These are phyloP conservation scores for Trissonchulus sp. DNA, from an alignment of 2,888 invertebrate species.

Conservation along the genomic window DNA sequence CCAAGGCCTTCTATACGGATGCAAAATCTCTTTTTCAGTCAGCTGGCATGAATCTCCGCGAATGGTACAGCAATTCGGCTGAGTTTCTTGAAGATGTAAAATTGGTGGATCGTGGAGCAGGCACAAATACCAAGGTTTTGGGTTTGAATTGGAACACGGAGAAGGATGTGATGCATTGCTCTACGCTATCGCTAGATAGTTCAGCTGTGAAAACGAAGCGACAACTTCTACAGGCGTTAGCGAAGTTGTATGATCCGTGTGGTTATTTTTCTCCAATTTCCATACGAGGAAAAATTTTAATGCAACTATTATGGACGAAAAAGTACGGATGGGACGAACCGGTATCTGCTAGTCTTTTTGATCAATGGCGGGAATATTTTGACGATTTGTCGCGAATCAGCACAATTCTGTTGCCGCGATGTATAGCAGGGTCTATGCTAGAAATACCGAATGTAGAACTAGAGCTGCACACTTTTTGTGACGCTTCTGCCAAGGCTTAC, in stretches of 20 bases:
- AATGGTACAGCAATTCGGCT: too few relatives aligned
- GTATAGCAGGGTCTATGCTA: neutral
- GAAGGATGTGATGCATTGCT: neutral
- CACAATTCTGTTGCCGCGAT: neutral
- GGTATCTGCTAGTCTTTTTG: neutral
- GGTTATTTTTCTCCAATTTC: neutral
- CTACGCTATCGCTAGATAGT: neutral
- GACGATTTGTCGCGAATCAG: neutral
- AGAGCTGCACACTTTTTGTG: neutral
- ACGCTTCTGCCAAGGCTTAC: neutral
- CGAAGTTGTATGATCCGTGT: neutral
- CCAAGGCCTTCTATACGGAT: neutral
- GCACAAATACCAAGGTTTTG: neutral
- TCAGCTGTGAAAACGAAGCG: neutral
- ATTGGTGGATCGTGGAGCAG: neutral
- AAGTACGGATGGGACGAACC: conserved; percentile 1
- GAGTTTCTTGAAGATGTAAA: neutral
- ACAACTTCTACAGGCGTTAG: neutral
- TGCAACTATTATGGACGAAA: conserved; percentile 4
- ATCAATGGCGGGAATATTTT: neutral
- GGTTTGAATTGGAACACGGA: neutral
- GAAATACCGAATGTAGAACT: too few relatives aligned
- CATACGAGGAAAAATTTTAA: neutral
- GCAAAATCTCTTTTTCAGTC: neutral
- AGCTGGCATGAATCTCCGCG: neutral